phyloP scores from a whole-genome alignment of 2,797 vertebrate genomes.

The Micrastur ruficollis region DNA sequence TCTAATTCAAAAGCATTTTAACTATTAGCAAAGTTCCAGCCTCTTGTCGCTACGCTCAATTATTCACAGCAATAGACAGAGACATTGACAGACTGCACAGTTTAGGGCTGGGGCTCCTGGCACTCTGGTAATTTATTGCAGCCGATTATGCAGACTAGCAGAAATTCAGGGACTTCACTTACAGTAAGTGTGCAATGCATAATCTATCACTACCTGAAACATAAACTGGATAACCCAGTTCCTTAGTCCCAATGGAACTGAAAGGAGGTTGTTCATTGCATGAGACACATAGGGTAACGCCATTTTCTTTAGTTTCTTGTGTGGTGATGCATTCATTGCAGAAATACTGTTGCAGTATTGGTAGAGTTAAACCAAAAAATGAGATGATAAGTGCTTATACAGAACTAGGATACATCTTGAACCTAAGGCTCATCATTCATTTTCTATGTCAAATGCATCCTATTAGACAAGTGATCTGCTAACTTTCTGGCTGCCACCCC shows the following conservation, averaged over 20 bases:
- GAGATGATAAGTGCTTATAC: background rate
- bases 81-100: slow-evolving; percentile 49
- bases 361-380: background rate
- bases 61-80: slow-evolving; percentile 48
- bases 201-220: slow-evolving; percentile 21
- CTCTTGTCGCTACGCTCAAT: slow-evolving; percentile 21
- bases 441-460: background rate
- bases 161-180: background rate
- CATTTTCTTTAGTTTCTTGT: background rate
- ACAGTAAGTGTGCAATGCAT: background rate
- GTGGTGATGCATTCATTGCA: background rate
- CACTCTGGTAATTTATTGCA: slow-evolving; percentile 40
- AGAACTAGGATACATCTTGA: background rate
- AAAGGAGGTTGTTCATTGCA: background rate
- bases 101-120: background rate
- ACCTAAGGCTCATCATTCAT: background rate
- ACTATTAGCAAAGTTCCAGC: slow-evolving; percentile 24
- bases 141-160: slow-evolving; percentile 32
- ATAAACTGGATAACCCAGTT: background rate
- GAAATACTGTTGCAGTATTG: background rate
- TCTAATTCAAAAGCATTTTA: slow-evolving; percentile 44
- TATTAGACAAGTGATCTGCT: background rate
- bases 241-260: background rate
- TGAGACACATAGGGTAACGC: background rate
- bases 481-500: background rate